phyloP scores from a whole-genome alignment of 30 jellyfish, hydroid and myxozoan genomes.

The Aurelia coerulea region DNA sequence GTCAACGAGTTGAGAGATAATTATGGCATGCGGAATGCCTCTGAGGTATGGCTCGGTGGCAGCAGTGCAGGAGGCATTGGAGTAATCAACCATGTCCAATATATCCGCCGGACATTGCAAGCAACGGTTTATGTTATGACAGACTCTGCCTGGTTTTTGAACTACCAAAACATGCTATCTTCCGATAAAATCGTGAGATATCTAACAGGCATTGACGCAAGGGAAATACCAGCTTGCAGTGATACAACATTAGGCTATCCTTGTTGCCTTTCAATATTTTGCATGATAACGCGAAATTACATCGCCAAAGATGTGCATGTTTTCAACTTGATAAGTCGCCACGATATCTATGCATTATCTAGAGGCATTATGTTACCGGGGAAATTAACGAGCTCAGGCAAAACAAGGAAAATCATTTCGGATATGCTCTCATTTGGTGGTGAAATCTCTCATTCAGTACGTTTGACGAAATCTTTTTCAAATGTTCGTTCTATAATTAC shows the following conservation, averaged over 20 bases:
- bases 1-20: conserved; percentile 36
- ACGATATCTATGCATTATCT: conserved; percentile 70
- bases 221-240: conserved; percentile 50
- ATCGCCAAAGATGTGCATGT: conserved; percentile 51
- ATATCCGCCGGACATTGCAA: conserved; percentile 8
- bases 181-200: background rate
- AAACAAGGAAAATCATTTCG: conserved; percentile 54
- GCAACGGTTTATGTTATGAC: conserved; percentile 43
- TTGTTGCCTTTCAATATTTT: conserved; percentile 81
- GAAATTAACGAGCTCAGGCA: conserved; percentile 14
- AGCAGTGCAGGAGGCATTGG: conserved; percentile 98
- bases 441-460: conserved; percentile 54
- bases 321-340: conserved; percentile 63
- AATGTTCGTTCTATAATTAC: conserved; percentile 66
- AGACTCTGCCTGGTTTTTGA: conserved; percentile 92
- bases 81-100: conserved; percentile 62
- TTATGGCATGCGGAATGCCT: conserved; percentile 60
- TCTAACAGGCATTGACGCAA: background rate
- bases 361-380: conserved; percentile 36
- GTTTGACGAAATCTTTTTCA: conserved; percentile 35
- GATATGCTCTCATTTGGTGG: conserved; percentile 82
- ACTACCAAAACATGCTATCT: conserved; percentile 60
- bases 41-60: conserved; percentile 75
- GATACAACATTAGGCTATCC: conserved; percentile 76
- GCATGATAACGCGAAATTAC: conserved; percentile 63